Conservation (phyloP, 2,113 vertebrate genomes). For the Tragelaphus strepsiceros region DNA sequence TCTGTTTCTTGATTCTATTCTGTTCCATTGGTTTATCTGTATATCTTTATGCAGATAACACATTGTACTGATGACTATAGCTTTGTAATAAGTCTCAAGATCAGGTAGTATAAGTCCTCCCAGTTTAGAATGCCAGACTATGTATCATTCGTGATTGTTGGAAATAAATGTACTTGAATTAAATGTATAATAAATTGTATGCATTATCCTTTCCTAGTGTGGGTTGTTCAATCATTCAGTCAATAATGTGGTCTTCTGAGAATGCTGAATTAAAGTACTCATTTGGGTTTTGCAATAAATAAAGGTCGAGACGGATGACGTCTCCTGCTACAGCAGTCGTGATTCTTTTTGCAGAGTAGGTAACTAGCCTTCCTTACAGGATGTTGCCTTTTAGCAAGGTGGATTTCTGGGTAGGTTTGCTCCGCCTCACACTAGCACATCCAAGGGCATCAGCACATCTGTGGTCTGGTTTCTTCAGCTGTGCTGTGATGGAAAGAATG, state of each 20-base stretch:
- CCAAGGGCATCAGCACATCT: not conserved
- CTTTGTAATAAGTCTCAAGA: conserved; percentile 31
- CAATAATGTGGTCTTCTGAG: conserved; percentile 54
- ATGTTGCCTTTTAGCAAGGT: not conserved
- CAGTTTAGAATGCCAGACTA: not conserved
- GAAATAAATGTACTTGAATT: conserved; percentile 60
- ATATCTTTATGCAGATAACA: not conserved
- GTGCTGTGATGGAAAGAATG: not conserved
- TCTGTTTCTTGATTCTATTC: not conserved
- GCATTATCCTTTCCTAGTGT: conserved; percentile 33
- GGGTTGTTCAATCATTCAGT: conserved; percentile 25
- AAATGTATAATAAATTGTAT: conserved; percentile 63
- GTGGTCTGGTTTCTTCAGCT: not conserved
- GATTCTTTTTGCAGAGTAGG: not conserved
- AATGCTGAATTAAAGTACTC: conserved; percentile 23
- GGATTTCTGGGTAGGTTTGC: not conserved
- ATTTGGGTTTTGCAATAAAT: conserved; percentile 33
- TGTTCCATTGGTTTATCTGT: not conserved
- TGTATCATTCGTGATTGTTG: conserved; percentile 17
- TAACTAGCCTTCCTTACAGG: not conserved
- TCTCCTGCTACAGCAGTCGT: not conserved
- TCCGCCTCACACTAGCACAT: not conserved
- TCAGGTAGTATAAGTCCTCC: not conserved
- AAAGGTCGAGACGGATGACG: not conserved
- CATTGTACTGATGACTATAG: conserved; percentile 4